These are phyloP conservation scores for Drosophila orosa DNA, from an alignment of 1,140 invertebrate genomes.

Conservation along the genomic window DNA sequence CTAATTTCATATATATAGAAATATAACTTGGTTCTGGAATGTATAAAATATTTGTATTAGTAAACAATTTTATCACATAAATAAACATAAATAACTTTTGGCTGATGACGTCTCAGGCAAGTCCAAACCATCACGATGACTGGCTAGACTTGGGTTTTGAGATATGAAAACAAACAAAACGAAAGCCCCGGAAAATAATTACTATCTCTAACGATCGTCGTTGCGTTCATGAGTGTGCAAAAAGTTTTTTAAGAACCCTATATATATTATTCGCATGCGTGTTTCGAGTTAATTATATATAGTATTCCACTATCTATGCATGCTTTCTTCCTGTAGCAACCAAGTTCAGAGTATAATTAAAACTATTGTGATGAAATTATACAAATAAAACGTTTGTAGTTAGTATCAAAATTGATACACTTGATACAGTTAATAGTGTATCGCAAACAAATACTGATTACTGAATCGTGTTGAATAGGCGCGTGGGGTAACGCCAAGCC, in stretches of 20 bases:
- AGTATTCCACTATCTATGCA: background rate
- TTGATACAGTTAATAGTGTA: background rate
- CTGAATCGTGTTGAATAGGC: background rate
- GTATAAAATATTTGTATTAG: background rate
- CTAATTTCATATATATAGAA: background rate
- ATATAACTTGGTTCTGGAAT: background rate
- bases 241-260: background rate
- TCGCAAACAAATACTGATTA: conserved; percentile 8
- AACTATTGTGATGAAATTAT: background rate
- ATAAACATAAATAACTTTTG: background rate
- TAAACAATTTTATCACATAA: background rate
- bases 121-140: conserved; percentile 9
- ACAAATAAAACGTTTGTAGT: background rate
- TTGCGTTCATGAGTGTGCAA: background rate
- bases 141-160: background rate
- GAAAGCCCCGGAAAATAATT: background rate
- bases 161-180: conserved; percentile 7
- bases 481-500: background rate
- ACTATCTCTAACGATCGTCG: background rate
- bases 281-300: background rate
- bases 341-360: background rate
- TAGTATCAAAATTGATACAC: background rate
- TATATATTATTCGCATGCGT: background rate
- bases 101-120: background rate
- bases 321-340: background rate